These are phyloP conservation scores for Catharus ustulatus DNA, from an alignment of 2,797 vertebrate genomes.

Conservation along the genomic window DNA sequence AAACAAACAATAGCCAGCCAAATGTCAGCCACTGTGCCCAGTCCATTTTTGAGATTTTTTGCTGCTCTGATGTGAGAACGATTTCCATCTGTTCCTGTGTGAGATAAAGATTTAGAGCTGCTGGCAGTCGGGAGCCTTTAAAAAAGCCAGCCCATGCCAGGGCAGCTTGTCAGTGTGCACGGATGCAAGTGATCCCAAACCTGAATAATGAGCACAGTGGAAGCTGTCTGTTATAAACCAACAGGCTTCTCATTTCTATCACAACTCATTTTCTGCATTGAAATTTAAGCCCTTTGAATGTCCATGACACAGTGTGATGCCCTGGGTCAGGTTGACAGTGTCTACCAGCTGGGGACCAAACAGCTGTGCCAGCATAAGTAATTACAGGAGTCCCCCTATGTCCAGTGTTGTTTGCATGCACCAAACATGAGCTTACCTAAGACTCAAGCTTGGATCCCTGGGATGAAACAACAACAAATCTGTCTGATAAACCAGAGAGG, in stretches of 20 bases:
- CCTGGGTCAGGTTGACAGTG: neutral
- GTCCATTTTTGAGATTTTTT: conserved; percentile 41
- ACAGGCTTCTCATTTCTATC: neutral
- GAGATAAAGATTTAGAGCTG: conserved; percentile 23
- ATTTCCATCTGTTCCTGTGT: conserved; percentile 60
- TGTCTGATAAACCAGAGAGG: neutral
- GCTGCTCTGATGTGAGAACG: conserved; percentile 41
- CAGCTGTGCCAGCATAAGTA: neutral
- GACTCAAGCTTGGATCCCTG: neutral
- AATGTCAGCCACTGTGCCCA: conserved; percentile 16
- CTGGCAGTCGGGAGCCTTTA: neutral
- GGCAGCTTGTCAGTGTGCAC: neutral
- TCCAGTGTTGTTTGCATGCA: neutral
- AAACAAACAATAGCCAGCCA: conserved; percentile 29
- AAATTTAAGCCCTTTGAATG: neutral
- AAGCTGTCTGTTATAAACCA: neutral
- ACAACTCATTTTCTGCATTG: neutral
- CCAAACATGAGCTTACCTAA: neutral
- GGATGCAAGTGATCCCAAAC: neutral
- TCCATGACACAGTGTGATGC: neutral
- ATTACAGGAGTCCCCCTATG: neutral
- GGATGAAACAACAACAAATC: neutral
- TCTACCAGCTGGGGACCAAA: neutral
- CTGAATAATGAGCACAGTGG: neutral
- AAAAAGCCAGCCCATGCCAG: conserved; percentile 4